phyloP scores from a whole-genome alignment of 2,888 invertebrate species.

The Artemia sinica region DNA sequence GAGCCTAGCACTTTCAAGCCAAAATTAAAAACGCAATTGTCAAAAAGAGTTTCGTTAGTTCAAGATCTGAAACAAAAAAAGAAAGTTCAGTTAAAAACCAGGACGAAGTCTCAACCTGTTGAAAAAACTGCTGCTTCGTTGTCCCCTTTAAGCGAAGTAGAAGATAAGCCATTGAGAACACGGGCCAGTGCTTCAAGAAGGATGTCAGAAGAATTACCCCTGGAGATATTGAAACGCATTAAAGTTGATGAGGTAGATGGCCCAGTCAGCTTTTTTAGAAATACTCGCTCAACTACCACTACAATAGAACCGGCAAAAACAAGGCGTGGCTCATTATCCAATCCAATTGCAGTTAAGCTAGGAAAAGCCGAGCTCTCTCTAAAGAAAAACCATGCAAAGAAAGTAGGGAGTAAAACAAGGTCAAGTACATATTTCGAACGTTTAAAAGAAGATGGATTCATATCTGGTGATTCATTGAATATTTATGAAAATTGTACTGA shows the following conservation, averaged over 20 bases:
- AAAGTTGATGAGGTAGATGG: neutral
- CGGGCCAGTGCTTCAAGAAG: too few relatives aligned
- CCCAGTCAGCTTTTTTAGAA: neutral
- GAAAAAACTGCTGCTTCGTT: too few relatives aligned
- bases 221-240: neutral
- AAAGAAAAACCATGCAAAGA: neutral
- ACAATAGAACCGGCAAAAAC: neutral
- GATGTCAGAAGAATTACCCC: neutral
- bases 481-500: neutral
- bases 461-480: neutral
- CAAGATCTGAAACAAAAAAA: too few relatives aligned
- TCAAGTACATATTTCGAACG: neutral
- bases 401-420: neutral
- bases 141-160: too few relatives aligned
- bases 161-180: too few relatives aligned
- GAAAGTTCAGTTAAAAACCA: too few relatives aligned
- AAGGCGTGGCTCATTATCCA: neutral
- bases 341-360: neutral
- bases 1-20: too few relatives aligned
- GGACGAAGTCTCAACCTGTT: too few relatives aligned
- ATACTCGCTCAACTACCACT: neutral
- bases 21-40: too few relatives aligned
- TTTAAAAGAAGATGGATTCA: neutral
- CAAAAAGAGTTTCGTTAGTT: too few relatives aligned
- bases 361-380: neutral